Base-by-base conservation (phyloP, 2,113 vertebrate genomes). In the Microcebus ravelobensis region DNA sequence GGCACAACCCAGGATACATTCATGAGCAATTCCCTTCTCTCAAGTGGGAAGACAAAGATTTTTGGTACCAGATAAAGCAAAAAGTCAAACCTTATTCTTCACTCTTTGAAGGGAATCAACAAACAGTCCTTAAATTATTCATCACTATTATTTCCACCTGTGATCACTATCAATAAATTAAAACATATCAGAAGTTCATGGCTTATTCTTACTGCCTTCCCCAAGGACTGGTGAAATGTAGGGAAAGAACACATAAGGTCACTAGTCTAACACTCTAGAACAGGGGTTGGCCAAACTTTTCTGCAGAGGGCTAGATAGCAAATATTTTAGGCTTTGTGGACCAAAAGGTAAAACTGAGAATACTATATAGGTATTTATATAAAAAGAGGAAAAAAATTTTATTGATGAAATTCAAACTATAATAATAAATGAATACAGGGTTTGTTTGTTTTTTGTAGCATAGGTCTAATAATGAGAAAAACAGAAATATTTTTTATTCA, bases 291-390 rank as follows among this genome's bases (percentile, higher is more conserved):
- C n/a, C 48, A 87, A 95, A 57, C 23, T 59, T 50, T 84, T 36
- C 45, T 36, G 6, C 29, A n/a, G 52, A 88, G 48, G 50, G 34
- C 6, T 17, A 87, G 21, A 84, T 5, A 45, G 25, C 6, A 93
- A 85, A 74, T 45, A 97, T 68, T 95, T 57, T 63, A 94, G 82
- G 36, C 8, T 96, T 88, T 67, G 20, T 52, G 36, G 14, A 42
- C 50, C 52, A 90, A 23, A 15, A 83, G 11, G 45, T 70, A 90
- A 90, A 96, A 79, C 5, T 59, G 55, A 87, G 68, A 13, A n/a
- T 87, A 92, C 5, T 74, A 86, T 13, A 8, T 7, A 90, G 12
- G 57, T 65, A 93, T 17, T 81, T 80, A 86, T 4, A 59, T 9
- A 89, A 85, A 5, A 73, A 71, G 25, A 42, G 3, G 20, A 90